Percentiles rank a stretch among this genome's conserved stretches.
These are phyloP conservation scores for Centruroides sculpturatus DNA, from an alignment of 1,140 invertebrate genomes.

Conservation along the genomic window DNA sequence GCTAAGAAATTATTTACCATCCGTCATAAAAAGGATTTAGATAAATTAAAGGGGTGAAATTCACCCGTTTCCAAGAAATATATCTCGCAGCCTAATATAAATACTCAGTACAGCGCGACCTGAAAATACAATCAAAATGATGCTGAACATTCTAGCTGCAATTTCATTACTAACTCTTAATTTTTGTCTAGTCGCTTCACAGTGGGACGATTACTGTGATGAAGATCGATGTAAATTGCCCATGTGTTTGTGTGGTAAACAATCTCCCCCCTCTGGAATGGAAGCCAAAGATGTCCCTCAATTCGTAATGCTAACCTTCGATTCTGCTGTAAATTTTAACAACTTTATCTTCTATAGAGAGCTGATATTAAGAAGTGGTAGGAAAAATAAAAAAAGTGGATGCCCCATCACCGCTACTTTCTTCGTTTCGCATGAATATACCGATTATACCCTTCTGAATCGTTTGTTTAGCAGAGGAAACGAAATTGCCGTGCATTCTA, in stretches of 20 bases:
- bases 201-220: conserved; percentile 48
- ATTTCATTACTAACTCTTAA: too few species aligned
- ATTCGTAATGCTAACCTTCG: conserved; percentile 60
- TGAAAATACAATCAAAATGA: too few species aligned
- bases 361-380: conserved; percentile 13
- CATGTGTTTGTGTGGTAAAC: conserved; percentile 81
- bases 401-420: conserved; percentile 40
- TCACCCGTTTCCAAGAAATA: too few species aligned
- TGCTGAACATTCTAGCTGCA: too few species aligned
- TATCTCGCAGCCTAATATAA: too few species aligned
- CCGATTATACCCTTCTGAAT: conserved; percentile 36
- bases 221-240: conserved; percentile 57
- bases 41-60: too few species aligned
- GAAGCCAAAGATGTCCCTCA: conserved; percentile 7
- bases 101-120: too few species aligned
- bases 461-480: conserved; percentile 35
- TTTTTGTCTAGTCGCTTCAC: too few species aligned
- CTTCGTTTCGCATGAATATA: conserved; percentile 39
- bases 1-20: too few species aligned
- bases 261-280: conserved; percentile 55
- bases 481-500: conserved; percentile 38
- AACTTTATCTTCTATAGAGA: conserved; percentile 14
- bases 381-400: conserved; percentile 26
- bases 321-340: conserved; percentile 40
- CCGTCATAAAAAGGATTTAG: too few species aligned